A percentile compares a stretch with the other conserved stretches of the same genome.
Conservation (phyloP, 2,113 vertebrate genomes). For the Chaenocephalus aceratus region DNA sequence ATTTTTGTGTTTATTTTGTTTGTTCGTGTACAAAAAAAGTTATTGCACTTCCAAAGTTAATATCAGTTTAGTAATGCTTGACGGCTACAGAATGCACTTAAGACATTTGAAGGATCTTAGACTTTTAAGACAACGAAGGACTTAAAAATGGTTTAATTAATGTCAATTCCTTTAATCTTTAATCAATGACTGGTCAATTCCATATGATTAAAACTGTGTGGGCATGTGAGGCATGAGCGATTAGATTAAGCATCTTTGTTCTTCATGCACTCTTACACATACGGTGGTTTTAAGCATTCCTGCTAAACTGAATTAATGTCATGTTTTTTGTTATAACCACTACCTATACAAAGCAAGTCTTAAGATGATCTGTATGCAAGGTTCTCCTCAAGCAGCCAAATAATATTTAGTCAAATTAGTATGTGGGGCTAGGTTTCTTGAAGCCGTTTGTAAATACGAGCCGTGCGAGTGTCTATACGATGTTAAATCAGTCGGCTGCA, state of each 20-base stretch:
- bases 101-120: slow-evolving; percentile 3
- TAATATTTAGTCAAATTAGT: slow-evolving; percentile 12
- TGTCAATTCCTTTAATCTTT: slow-evolving; percentile 4
- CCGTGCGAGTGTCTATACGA: slow-evolving; percentile 40
- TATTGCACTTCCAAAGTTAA: slow-evolving; percentile 54
- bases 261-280: not conserved
- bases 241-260: not conserved
- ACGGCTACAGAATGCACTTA: slow-evolving; percentile 46
- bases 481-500: slow-evolving; percentile 52
- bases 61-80: slow-evolving; percentile 17
- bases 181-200: slow-evolving; percentile 12
- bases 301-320: slow-evolving; percentile 12
- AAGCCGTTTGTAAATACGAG: slow-evolving; percentile 63
- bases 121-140: slow-evolving; percentile 5
- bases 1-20: slow-evolving; percentile 27
- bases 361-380: slow-evolving; percentile 24
- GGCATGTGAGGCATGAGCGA: not conserved
- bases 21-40: slow-evolving; percentile 29
- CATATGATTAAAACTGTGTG: not conserved
- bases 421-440: not conserved
- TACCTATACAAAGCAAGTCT: slow-evolving; percentile 19
- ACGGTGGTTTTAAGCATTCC: slow-evolving; percentile 22
- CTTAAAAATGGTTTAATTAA: slow-evolving; percentile 3
- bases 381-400: slow-evolving; percentile 2
- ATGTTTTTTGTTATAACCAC: slow-evolving; percentile 6